phyloP scores from a whole-genome alignment of 2,797 vertebrate genomes.

The Setipinna tenuifilis region DNA sequence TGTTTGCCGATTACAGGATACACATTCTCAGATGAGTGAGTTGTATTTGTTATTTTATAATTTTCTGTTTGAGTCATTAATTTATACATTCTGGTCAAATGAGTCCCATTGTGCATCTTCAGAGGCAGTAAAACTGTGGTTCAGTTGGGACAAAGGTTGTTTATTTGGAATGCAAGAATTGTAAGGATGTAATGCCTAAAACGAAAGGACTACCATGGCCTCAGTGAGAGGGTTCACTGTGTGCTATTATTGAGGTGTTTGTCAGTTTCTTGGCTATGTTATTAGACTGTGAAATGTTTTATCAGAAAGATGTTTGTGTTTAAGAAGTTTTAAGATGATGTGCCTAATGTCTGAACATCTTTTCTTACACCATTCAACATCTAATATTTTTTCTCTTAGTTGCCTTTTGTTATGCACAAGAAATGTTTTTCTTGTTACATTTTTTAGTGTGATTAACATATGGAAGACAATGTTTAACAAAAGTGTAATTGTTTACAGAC shows the following conservation, averaged over 20 bases:
- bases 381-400: neutral
- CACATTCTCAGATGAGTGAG: slow-evolving; percentile 28
- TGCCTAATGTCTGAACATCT: neutral
- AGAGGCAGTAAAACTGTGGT: neutral
- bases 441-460: neutral
- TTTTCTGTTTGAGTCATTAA: neutral
- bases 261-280: neutral
- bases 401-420: neutral
- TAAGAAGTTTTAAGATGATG: neutral
- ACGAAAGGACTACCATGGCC: neutral
- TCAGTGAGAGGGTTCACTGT: neutral
- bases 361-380: neutral
- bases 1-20: slow-evolving; percentile 33
- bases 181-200: neutral
- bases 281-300: neutral
- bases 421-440: neutral
- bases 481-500: slow-evolving; percentile 13
- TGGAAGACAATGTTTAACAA: neutral
- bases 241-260: neutral
- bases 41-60: neutral
- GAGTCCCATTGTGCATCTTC: neutral
- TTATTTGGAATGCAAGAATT: neutral
- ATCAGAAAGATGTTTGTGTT: neutral
- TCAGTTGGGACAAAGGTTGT: neutral
- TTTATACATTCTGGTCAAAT: slow-evolving; percentile 2